These are phyloP conservation scores for Timandra comae DNA, from an alignment of 2,888 invertebrate species.

Conservation along the genomic window DNA sequence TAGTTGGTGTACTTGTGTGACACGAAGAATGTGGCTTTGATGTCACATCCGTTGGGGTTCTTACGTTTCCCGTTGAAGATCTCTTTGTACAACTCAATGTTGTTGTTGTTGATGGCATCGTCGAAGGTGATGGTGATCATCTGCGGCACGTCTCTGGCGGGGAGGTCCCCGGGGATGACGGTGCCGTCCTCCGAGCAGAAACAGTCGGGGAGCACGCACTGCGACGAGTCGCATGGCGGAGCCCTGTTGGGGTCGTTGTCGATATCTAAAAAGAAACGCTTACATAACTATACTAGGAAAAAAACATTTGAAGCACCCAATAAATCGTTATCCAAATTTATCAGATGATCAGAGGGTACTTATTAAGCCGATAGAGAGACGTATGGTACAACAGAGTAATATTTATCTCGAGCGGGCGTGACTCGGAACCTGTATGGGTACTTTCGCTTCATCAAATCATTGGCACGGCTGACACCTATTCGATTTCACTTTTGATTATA, in stretches of 20 bases:
- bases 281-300: constrained; percentile 4
- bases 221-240: constrained; percentile 90
- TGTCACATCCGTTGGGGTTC: constrained; percentile 95
- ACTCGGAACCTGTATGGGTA: constrained; percentile 63
- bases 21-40: constrained; percentile 93
- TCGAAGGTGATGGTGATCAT: constrained; percentile 97
- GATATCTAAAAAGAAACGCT: constrained; percentile 80
- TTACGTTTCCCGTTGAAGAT: constrained; percentile 92
- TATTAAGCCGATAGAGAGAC: constrained; percentile 17
- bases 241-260: constrained; percentile 96
- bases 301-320: too few relatives aligned
- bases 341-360: not conserved
- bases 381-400: constrained; percentile 28
- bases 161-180: constrained; percentile 88
- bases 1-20: constrained; percentile 96
- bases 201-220: constrained; percentile 93
- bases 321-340: not conserved
- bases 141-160: constrained; percentile 90
- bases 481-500: constrained; percentile 65
- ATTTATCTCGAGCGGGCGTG: constrained; percentile 34
- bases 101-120: constrained; percentile 96
- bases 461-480: constrained; percentile 46
- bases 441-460: constrained; percentile 64
- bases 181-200: constrained; percentile 97
- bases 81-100: constrained; percentile 94